These are phyloP conservation scores for Setipinna tenuifilis DNA, from an alignment of 2,797 vertebrate genomes.

Conservation along the genomic window DNA sequence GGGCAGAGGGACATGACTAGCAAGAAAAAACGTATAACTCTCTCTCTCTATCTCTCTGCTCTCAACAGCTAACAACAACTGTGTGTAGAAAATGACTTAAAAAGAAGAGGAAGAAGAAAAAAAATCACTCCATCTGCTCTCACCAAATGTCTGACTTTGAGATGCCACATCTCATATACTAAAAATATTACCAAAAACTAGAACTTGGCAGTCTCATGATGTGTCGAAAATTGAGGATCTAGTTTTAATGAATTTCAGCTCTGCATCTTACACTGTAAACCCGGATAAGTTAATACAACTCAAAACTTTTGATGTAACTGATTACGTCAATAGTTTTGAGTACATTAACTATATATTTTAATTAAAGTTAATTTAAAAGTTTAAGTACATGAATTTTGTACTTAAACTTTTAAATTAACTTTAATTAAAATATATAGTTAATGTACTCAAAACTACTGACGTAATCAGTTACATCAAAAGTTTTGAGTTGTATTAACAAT, in stretches of 20 bases:
- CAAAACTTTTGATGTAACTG: too few relatives aligned
- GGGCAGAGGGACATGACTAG: slow-evolving; percentile 38
- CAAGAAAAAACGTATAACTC: not conserved
- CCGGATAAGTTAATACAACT: too few relatives aligned
- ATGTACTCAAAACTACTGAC: too few relatives aligned
- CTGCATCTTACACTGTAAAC: too few relatives aligned
- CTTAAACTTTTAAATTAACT: too few relatives aligned
- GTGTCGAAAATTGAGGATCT: not conserved
- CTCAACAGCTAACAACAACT: slow-evolving; percentile 15
- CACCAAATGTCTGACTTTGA: slow-evolving; percentile 13
- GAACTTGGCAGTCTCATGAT: not conserved
- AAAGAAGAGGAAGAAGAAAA: not conserved
- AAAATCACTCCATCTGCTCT: not conserved
- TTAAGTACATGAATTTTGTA: too few relatives aligned
- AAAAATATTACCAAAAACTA: not conserved
- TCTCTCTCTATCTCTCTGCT: not conserved
- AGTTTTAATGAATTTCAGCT: not conserved
- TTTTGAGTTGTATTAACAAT: too few relatives aligned
- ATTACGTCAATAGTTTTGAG: too few relatives aligned
- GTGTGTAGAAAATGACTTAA: not conserved
- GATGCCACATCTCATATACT: not conserved
- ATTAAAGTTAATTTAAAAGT: too few relatives aligned
- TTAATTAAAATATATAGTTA: too few relatives aligned
- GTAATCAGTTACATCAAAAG: too few relatives aligned
- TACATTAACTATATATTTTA: too few relatives aligned